phyloP scores from a whole-genome alignment of 2,113 vertebrate genomes.

The Aspidoscelis tigris region DNA sequence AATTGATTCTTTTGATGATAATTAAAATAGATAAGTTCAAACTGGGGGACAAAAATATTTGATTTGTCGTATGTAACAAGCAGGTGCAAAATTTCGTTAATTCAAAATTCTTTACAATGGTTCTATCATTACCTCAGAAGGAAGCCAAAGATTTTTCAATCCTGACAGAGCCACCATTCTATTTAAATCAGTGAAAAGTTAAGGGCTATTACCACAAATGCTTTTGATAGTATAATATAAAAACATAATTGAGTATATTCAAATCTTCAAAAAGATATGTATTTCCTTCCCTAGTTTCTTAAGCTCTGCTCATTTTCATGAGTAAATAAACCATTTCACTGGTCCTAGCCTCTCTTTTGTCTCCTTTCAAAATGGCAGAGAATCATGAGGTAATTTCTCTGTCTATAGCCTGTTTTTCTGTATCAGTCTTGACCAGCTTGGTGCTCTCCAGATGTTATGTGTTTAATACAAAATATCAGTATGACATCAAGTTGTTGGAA shows the following conservation, averaged over 20 bases:
- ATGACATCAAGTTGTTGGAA: no score
- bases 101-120: constrained; percentile 36
- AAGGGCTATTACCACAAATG: constrained; percentile 27
- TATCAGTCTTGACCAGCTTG: background rate
- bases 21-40: background rate
- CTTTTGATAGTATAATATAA: background rate
- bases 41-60: background rate
- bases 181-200: constrained; percentile 13
- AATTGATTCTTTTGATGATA: background rate
- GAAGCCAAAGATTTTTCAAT: background rate
- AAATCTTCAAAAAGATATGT: background rate
- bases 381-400: background rate
- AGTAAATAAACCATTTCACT: background rate
- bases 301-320: constrained; percentile 31
- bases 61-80: background rate
- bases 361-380: constrained; percentile 35
- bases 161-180: background rate
- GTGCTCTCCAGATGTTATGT: no score
- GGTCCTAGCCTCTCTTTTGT: background rate
- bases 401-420: constrained; percentile 46
- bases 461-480: no score
- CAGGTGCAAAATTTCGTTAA: constrained; percentile 41
- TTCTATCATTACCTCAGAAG: constrained; percentile 32
- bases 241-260: background rate
- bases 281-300: constrained; percentile 42